Evolutionary conservation across 2,113 vertebrate genomes (phyloP), one percentile per base, ranked within the genome.

Genomic region (Hylia prasina): DNA sequence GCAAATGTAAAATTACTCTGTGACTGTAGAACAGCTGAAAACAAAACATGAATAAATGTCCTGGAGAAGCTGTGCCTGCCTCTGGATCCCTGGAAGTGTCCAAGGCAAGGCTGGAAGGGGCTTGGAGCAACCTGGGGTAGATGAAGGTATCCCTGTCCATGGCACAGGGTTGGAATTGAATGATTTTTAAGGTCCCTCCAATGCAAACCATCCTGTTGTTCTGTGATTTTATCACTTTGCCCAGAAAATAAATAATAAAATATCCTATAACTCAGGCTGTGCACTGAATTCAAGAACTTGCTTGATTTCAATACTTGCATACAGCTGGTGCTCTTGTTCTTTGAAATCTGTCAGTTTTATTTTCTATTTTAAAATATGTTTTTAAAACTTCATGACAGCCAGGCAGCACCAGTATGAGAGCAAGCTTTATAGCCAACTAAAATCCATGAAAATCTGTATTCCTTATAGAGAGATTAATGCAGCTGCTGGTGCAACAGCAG

Each of bases 71-170:
- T 35, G 47, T 42, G 47, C 40, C 18, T 47, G 40, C 8, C 35
- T 19, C 18, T 48, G 42, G n/a, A 39, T 31, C 21, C 7, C 24
- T 40, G 25, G 10, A 35, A 18, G 7, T 37, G 48, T 11, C 27
- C 71, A 48, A 37, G 47, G 35, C 25, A 7, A 17, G 31, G 12
- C 0, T 56, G 71, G 56, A 56, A 0, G 0, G 31, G 25, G 3
- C 9, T 42, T 37, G 64, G 31, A 70, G 13, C 35, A 42, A 0
- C 13, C 12, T 77, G 54, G 30, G 25, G 1, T 2, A 11, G 22
- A 37, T 33, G 63, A 6, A 69, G 6, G 2, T 42, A 22, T 54
- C 21, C 35, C 18, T 69, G 70, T 2, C 15, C 11, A 4, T 27
- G 17, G 11, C 22, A 76, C 40, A 42, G 10, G 16, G 12, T 2